Percentiles rank a stretch among this genome's conserved stretches.
These are phyloP conservation scores for Thryonomys swinderianus DNA, from an alignment of 2,113 vertebrate genomes.

Conservation along the genomic window DNA sequence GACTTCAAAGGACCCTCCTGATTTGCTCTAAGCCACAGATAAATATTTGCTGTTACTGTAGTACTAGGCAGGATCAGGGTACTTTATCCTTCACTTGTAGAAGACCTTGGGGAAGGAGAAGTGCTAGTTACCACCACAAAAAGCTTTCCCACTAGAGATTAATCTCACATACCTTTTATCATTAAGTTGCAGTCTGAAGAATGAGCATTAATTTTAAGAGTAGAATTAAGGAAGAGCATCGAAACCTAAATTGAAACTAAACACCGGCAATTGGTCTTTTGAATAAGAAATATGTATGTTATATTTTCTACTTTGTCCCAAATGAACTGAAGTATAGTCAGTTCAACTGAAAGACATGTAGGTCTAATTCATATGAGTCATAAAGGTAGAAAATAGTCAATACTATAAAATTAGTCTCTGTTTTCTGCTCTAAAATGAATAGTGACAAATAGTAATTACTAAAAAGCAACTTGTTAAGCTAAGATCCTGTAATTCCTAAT, in stretches of 20 bases:
- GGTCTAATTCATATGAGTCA: neutral
- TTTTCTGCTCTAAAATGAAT: neutral
- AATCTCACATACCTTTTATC: constrained; percentile 23
- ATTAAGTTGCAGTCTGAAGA: constrained; percentile 3
- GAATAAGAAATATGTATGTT: constrained; percentile 15
- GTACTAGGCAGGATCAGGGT: constrained; percentile 15
- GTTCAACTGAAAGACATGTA: neutral
- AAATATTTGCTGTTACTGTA: constrained; percentile 74
- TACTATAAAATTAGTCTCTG: neutral
- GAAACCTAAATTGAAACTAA: constrained; percentile 19
- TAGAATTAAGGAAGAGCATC: constrained; percentile 53
- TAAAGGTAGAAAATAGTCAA: neutral
- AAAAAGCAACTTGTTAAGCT: constrained; percentile 17
- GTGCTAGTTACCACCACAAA: constrained; percentile 22
- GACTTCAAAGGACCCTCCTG: constrained; percentile 66
- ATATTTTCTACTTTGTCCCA: neutral
- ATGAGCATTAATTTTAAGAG: constrained; percentile 30
- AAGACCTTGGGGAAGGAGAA: constrained; percentile 40
- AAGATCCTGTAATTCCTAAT: neutral
- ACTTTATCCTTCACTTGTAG: constrained; percentile 40
- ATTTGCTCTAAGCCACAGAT: constrained; percentile 53
- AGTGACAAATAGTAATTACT: neutral
- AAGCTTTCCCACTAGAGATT: constrained; percentile 51
- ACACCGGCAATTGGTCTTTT: constrained; percentile 11
- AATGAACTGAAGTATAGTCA: neutral